Percentiles rank a stretch among this genome's conserved stretches.
Evolutionary conservation across 2,888 invertebrate genomes (phyloP).

Genomic region (Drosophila rubida): DNA sequence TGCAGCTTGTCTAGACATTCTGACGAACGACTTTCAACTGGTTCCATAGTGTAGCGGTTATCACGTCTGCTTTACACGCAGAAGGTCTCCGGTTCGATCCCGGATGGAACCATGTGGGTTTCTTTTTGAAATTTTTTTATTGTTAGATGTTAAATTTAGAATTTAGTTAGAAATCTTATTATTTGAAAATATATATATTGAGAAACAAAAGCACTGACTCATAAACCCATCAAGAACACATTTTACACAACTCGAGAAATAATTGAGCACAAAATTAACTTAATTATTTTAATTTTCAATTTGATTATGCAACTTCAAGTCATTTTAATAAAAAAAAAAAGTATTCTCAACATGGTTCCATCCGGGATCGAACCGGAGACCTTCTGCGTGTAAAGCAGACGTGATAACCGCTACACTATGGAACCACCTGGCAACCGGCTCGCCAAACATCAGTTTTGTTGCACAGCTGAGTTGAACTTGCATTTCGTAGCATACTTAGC

Average conservation of each 20-base stretch:
- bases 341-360: constrained; percentile 40
- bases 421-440: constrained; percentile 46
- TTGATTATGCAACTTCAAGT: neutral
- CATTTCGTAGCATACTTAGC: constrained; percentile 18
- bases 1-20: neutral
- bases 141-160: neutral
- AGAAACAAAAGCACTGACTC: neutral
- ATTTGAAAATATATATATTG: neutral
- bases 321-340: constrained; percentile 1
- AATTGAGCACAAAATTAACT: too few species aligned
- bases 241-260: too few species aligned
- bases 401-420: constrained; percentile 86
- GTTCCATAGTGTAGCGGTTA: constrained; percentile 86
- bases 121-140: constrained; percentile 23
- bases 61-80: constrained; percentile 86
- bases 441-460: constrained; percentile 58
- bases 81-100: constrained; percentile 86
- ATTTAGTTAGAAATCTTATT: too few species aligned
- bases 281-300: neutral
- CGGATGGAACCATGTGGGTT: constrained; percentile 84
- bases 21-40: constrained; percentile 9
- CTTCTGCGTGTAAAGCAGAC: constrained; percentile 86
- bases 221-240: too few species aligned
- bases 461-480: neutral
- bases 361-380: constrained; percentile 85